phyloP scores from a whole-genome alignment of 2,113 vertebrate genomes.

The Arenaria interpres region DNA sequence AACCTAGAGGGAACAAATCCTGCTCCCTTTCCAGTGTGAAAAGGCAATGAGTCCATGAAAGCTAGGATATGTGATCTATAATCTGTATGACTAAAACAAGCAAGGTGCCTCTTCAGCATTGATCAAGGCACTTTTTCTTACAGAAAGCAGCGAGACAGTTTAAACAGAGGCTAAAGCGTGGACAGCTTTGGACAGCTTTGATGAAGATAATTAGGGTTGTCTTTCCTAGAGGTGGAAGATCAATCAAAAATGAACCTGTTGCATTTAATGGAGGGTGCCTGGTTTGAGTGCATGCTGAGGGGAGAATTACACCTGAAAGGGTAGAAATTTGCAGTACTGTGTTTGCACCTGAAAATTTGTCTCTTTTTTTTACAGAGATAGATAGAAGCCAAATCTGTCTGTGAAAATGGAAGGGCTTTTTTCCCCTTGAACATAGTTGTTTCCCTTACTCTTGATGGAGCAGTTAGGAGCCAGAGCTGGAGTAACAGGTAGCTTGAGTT shows the following conservation, averaged over 20 bases:
- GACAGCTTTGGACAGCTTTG: neutral
- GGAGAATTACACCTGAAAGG: neutral
- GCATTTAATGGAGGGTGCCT: neutral
- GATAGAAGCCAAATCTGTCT: neutral
- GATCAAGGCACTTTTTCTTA: conserved; percentile 5
- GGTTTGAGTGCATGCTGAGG: neutral
- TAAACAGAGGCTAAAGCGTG: neutral
- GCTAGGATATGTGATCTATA: neutral
- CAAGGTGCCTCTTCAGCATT: neutral
- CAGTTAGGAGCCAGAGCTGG: neutral
- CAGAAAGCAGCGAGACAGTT: neutral
- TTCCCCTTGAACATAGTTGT: neutral
- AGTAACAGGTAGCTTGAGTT: neutral
- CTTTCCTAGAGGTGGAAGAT: conserved; percentile 6
- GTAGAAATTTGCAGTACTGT: neutral
- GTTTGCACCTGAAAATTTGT: neutral
- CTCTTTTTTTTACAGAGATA: neutral
- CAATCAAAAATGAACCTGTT: neutral
- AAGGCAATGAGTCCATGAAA: neutral
- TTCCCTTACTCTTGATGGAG: neutral
- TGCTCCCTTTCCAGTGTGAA: neutral
- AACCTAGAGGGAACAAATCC: neutral
- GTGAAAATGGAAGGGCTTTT: neutral
- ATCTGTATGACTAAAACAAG: neutral
- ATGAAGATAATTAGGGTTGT: conserved; percentile 13